Evolutionary conservation across 1,140 invertebrate species (phyloP), one percentile per base, ranked within the genome.

Genomic region (Diprion similis): DNA sequence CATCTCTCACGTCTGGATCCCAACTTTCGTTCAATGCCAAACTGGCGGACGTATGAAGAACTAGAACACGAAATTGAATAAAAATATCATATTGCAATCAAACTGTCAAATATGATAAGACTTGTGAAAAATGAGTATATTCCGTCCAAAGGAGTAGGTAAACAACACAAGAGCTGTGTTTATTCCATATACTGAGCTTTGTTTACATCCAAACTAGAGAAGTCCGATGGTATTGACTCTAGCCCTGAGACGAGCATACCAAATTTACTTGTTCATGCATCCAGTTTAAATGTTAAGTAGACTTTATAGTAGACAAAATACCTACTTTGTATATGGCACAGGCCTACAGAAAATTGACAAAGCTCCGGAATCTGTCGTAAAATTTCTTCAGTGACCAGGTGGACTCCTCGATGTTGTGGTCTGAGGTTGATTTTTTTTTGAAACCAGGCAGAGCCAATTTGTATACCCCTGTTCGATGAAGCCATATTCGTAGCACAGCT

Each of bases 21-120:
- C 97, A 98, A 89, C 97, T 98, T 91, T 99, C 97, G 89, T 98
- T 98, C 85, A 99, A 90, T 78, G 96, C 96, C 86, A 99, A 91
- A 91, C 97, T 98, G 83, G 97, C 97, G 83, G 97, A 98, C 82
- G 97, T 99, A 89, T 99, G 97, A 89, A 98, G 93, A 89, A 98
- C 97, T 98, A 90, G 76, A 94, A 95, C 80, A 78, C 76, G 79
- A 77, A 74, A 68, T 46, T 15, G 76, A 73, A n/a, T 68, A 75
- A 66, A 66, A 72, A n/a, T 71, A 17, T 46, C 64, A 19, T 71
- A 68, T 15, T 72, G 46, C n/a, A 13, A 46, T 51, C 18, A 11
- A 72, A 48, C 24, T 37, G 10, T 15, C 37, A 10, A 66, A 70
- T 68, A 68, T 48, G 46, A 71, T 17, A 71, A 8, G 45, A 37